Evolutionary conservation across 2,797 vertebrate species (phyloP), one percentile per base, ranked within the genome.

Genomic region (Lutjanus campechanus): DNA sequence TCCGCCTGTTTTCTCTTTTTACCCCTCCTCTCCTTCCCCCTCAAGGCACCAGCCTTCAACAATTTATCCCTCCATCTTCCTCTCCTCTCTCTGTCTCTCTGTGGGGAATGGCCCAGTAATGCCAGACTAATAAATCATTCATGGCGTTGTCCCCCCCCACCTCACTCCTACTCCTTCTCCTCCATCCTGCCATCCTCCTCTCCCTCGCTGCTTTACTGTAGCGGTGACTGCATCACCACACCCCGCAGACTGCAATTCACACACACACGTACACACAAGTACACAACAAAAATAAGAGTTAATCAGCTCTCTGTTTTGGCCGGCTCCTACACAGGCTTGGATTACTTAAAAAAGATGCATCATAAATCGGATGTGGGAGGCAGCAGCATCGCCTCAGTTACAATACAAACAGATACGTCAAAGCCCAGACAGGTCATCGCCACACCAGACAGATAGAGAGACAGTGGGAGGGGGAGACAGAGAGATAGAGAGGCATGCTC

Each of bases 101-200:
- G 85, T 88, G 84, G 90, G 92, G 91, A 94, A 91, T 82, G 81
- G 87, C 93, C 93, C 91, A 91, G 91, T 94, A 94, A 95, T 94
- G 91, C 93, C 92, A 95, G 92, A 92, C 92, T 94, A 93, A 95
- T 96, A 95, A 95, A 96, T 95, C 94, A 95, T 95, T 95, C 91
- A 95, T 93, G 89, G 77, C 83, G 61, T 85, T 89, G 84, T 74
- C 69, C 77, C 76, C 79, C 82, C 80, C 49, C 69, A 53, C 51
- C 74, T 69, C 65, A 12, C 8, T 50, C 19, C 53, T 54, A 29
- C 4, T 69, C 73, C 68, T 77, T 72, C 64, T 63, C 77, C 63
- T 73, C 83, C 81, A 82, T 87, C 81, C 89, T 78, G 73, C 82
- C 85, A 81, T 89, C 84, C 67, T 88, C 81, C 70, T 85, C 82